Evolutionary conservation across 2,888 invertebrate genomes (phyloP), one percentile per base, ranked within the genome.

Genomic region (Drosophila pseudotakahashii): DNA sequence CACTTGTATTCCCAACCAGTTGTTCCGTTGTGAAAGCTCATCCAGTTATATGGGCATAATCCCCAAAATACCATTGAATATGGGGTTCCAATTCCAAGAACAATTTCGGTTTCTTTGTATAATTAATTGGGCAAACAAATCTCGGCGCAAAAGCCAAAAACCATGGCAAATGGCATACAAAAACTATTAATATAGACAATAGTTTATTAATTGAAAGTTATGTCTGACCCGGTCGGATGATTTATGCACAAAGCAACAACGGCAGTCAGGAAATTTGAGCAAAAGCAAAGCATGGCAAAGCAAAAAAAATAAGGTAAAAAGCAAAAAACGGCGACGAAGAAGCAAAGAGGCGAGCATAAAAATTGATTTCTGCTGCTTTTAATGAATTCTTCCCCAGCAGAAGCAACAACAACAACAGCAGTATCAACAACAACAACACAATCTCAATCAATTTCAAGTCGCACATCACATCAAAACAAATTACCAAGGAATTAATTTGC

Each of bases 401-500:
- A 60, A 53, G 14, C 59, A 60, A 7, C 44, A 58, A 37, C 58
- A 76, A 19, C 57, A 72, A 7, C 44, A 73, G 14, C 64, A 9
- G 26, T 45, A 47, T 14, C 30, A 77, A 54, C 83, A 83, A 66
- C 76, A 77, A 68, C 78, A 85, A 78, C 89, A 81, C 88, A 86
- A 89, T 89, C 89, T 86, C 89, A 86, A 86, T 89, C 89, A 86
- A 86, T 89, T 86, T 86, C 80, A 81, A 86, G 85, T 88, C 80
- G 79, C 79, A 86, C 86, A 83, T 81, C 81, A 84, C 86, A 90
- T 90, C 88, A 89, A 87, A 89, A 89, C 88, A 90, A 89, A 90
- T 90, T 90, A 89, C 89, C 78, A 89, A 83, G 80, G 81, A 90
- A 90, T 90, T 90, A 90, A 90, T 89, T 90, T 89, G 85, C 79